Conservation (phyloP, 92 coral and sea anemone species). For the Galaxea fascicularis region DNA sequence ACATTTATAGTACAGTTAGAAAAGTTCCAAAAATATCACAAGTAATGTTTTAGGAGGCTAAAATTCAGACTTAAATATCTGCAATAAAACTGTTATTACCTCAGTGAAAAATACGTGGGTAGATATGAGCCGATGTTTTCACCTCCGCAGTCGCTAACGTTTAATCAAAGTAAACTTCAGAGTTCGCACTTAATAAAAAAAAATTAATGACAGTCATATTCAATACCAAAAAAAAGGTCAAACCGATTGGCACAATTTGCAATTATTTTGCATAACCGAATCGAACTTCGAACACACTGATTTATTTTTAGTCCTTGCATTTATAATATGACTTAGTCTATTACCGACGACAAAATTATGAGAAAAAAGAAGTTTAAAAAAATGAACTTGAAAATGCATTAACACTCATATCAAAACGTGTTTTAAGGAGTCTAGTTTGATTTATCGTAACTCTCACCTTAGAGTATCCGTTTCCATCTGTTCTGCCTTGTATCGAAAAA, state of each 20-base stretch:
- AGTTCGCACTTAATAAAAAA: neutral
- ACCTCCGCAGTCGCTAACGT: neutral
- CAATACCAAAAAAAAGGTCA: neutral
- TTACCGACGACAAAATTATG: neutral
- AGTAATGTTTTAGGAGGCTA: neutral
- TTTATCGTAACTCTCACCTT: conserved; percentile 24
- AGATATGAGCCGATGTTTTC: neutral
- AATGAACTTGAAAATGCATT: neutral
- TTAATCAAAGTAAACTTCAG: neutral
- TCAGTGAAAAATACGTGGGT: neutral
- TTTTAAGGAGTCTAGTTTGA: neutral
- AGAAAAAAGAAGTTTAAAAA: neutral
- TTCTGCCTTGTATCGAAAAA: conserved; percentile 14
- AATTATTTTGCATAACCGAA: conserved; percentile 5
- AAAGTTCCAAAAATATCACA: neutral
- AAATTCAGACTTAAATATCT: neutral
- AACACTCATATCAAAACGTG: neutral
- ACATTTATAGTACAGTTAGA: too few species aligned
- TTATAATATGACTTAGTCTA: neutral
- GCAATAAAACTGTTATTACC: neutral
- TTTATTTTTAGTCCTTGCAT: neutral
- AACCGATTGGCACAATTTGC: conserved; percentile 1
- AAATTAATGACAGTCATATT: conserved; percentile 1
- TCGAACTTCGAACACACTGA: neutral
- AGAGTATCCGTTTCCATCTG: conserved; percentile 1